These are phyloP conservation scores for Coregonus clupeaformis DNA, from an alignment of 2,113 vertebrate genomes.

Conservation along the genomic window DNA sequence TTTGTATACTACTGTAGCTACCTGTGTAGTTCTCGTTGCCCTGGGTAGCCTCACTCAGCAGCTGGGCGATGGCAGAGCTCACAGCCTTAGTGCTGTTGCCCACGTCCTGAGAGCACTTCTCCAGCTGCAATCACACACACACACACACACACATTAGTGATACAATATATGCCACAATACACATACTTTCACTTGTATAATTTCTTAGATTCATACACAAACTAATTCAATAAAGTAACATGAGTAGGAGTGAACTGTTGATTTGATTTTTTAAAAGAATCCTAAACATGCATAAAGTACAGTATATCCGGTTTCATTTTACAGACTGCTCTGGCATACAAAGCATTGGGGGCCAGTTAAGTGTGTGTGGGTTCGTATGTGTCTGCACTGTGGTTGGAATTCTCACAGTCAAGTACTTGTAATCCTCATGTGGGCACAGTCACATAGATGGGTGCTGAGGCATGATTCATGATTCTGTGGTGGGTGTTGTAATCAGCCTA, in stretches of 20 bases:
- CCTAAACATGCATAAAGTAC: too few relatives aligned
- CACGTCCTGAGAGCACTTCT: constrained; percentile 93
- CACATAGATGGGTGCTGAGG: not conserved
- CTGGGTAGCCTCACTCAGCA: constrained; percentile 92
- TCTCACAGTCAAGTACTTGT: not conserved
- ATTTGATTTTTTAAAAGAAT: too few relatives aligned
- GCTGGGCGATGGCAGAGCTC: constrained; percentile 89
- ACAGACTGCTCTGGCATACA: not conserved
- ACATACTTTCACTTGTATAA: not conserved
- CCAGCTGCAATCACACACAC: constrained; percentile 75
- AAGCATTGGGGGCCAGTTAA: not conserved
- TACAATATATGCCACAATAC: not conserved
- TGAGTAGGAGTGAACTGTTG: too few relatives aligned
- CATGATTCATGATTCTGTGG: not conserved
- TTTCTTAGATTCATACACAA: not conserved
- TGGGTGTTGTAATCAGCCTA: not conserved
- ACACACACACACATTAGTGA: not conserved
- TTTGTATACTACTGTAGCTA: constrained; percentile 37
- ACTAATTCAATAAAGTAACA: not conserved
- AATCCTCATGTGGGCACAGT: not conserved
- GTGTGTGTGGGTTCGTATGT: not conserved
- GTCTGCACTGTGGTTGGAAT: not conserved
- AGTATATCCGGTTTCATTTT: not conserved
- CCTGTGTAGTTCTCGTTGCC: constrained; percentile 98
- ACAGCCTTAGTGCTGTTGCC: constrained; percentile 94